Base-by-base conservation (phyloP, 2,888 invertebrate species). In the Ferdinandea cuprea region DNA sequence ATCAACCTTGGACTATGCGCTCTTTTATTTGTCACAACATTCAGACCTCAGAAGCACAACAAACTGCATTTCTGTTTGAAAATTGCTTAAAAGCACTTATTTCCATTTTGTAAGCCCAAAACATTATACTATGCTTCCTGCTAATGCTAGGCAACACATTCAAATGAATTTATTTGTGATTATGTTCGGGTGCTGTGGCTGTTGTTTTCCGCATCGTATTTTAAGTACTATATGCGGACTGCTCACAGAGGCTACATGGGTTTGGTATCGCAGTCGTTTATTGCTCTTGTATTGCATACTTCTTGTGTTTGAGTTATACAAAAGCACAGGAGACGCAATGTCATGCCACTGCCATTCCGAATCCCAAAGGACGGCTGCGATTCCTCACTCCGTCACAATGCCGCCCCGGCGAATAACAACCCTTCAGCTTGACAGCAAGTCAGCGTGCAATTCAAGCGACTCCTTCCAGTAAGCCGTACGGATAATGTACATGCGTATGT, bases 201-300 rank as follows among this genome's bases (percentile, higher is more conserved):
- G 56, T 48, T 19, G 35, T 13, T 4, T 13, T 46, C 8, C 32
- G 21, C 13, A 35, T 35, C n/a, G 30, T 46, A 72, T 66, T 72
- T n/a, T n/a, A n/a, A n/a, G n/a, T 65, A 65, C 56, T 11, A 50
- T 56, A 37, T 44, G 42, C 58, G 42, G 65, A 65, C 50, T 48
- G 52, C 17, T 65, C 28, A 1, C 13, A 40, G 17, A 46, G 35
- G 35, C 37, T 21, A 56, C 13, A 44, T 25, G 68, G 63, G 63
- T n/a, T 65, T 81, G 52, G 76, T 81, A 71, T 76, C 65, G 65
- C 46, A 46, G 52, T 71, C 76, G 35, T 61, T 81, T 71, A 69
- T 59, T 76, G 52, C 74, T 69, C 59, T 81, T 71, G 69, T 71
- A 66, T 54, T 66, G 30, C 69, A 69, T 46, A 42, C 65, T 65